Evolutionary conservation across 2,797 vertebrate species (phyloP).

Genomic region (Trichosurus vulpecula): DNA sequence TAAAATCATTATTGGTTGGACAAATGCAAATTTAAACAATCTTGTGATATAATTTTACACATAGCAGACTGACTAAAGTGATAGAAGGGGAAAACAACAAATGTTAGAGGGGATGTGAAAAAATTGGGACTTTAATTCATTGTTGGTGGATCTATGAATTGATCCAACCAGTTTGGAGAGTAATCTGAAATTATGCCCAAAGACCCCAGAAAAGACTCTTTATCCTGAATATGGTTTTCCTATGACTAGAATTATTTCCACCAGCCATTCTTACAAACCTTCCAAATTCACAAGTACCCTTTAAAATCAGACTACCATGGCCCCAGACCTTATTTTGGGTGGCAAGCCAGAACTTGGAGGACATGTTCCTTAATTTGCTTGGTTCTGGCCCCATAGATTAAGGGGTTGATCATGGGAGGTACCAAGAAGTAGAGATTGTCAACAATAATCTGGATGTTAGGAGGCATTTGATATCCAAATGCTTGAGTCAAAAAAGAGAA

Average conservation of each 20-base stretch:
- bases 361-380: constrained; percentile 59
- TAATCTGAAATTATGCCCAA: too few species aligned
- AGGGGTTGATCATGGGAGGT: constrained; percentile 74
- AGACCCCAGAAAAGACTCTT: too few species aligned
- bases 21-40: too few species aligned
- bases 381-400: constrained; percentile 67
- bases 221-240: not conserved
- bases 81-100: too few species aligned
- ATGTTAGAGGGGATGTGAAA: too few species aligned
- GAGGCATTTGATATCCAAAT: constrained; percentile 56
- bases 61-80: too few species aligned
- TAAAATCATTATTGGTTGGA: too few species aligned
- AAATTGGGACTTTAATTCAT: too few species aligned
- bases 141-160: too few species aligned
- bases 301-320: not conserved
- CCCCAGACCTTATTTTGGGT: not conserved
- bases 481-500: constrained; percentile 71
- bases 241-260: not conserved
- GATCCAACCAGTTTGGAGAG: too few species aligned
- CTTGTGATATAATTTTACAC: too few species aligned
- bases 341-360: not conserved
- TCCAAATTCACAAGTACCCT: not conserved
- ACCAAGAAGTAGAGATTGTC: constrained; percentile 74
- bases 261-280: not conserved
- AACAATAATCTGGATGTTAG: constrained; percentile 68